These are phyloP conservation scores for Lasius platythorax DNA, from an alignment of 2,888 invertebrate species.

Conservation along the genomic window DNA sequence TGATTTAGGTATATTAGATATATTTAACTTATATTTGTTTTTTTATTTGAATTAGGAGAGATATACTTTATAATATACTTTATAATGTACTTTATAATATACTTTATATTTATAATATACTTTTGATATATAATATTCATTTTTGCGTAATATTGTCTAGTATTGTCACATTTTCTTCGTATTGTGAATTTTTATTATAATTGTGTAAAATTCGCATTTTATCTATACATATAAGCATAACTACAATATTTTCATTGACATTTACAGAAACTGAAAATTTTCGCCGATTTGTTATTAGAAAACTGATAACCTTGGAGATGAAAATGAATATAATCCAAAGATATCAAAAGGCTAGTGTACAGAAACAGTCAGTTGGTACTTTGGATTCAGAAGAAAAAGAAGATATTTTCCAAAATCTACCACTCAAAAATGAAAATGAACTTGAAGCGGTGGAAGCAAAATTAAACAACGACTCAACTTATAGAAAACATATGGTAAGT, in stretches of 20 bases:
- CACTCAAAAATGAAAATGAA: background rate
- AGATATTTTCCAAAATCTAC: background rate
- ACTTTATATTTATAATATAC: background rate
- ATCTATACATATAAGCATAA: background rate
- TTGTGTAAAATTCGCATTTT: background rate
- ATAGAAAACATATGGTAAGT: conserved; percentile 1
- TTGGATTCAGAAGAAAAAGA: background rate
- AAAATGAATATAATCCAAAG: background rate
- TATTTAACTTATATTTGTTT: background rate
- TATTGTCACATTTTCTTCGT: too few relatives aligned
- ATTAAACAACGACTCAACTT: background rate
- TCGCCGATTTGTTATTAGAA: conserved; percentile 11
- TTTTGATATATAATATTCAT: background rate
- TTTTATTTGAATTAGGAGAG: background rate
- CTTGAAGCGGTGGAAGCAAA: background rate
- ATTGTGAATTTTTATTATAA: too few relatives aligned
- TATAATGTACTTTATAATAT: background rate
- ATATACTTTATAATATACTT: too few relatives aligned
- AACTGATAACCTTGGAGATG: conserved; percentile 1
- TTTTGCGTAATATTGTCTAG: too few relatives aligned
- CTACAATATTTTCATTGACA: conserved; percentile 4
- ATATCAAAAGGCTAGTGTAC: background rate
- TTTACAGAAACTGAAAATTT: background rate
- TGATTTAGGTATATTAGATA: background rate
- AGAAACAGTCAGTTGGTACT: background rate